Evolutionary conservation across 2,888 invertebrate species (phyloP).

Genomic region (Nebria salina): DNA sequence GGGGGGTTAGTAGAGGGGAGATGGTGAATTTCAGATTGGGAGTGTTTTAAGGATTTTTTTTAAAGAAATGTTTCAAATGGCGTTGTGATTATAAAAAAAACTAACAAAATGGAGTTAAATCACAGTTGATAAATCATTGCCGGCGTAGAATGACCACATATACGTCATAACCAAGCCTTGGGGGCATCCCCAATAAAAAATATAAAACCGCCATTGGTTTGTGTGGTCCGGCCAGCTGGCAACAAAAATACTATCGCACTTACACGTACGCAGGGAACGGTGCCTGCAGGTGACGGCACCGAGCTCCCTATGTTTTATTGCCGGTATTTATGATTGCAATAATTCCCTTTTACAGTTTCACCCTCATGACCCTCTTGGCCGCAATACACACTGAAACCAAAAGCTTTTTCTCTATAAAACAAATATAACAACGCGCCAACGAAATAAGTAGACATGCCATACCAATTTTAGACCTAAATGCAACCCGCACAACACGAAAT

Average conservation of each 20-base stretch:
- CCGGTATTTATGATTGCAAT: conserved; percentile 23
- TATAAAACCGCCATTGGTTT: not conserved
- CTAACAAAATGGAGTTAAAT: not conserved
- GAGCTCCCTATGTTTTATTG: conserved; percentile 17
- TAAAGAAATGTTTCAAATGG: not conserved
- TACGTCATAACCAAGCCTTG: not conserved
- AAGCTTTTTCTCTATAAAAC: too few relatives aligned
- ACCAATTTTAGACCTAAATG: too few relatives aligned
- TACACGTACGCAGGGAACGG: not conserved
- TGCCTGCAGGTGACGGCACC: conserved; percentile 21
- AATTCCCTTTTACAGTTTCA: not conserved
- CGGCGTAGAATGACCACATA: conserved; percentile 1
- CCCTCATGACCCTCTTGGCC: too few relatives aligned
- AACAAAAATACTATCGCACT: not conserved
- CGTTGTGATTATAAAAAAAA: not conserved
- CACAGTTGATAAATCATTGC: conserved; percentile 1
- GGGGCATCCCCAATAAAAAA: conserved; percentile 4
- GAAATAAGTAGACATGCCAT: too few relatives aligned
- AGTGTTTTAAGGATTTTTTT: not conserved
- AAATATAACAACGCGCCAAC: too few relatives aligned
- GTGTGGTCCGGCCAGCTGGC: not conserved
- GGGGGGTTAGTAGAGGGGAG: not conserved
- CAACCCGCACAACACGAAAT: too few relatives aligned
- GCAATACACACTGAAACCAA: too few relatives aligned
- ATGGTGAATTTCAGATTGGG: conserved; percentile 9